These are phyloP conservation scores for Phrixothrix hirtus DNA, from an alignment of 2,888 invertebrate species.

Conservation along the genomic window DNA sequence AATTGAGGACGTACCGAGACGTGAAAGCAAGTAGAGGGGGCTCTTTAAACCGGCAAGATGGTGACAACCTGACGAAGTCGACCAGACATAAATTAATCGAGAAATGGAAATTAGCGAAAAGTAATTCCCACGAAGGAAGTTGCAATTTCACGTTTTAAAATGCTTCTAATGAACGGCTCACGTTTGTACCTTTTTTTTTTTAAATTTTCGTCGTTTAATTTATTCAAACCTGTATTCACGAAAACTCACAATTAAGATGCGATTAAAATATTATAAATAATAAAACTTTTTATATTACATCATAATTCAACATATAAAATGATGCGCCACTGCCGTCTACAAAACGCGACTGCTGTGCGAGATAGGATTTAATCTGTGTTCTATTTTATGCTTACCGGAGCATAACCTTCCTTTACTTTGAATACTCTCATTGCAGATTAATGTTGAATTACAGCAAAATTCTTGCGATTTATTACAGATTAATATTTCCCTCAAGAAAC, in stretches of 20 bases:
- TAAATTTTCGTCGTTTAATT: conserved; percentile 10
- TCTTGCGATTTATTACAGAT: conserved; percentile 42
- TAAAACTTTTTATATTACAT: no score
- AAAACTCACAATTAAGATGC: no score
- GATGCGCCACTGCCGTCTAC: conserved; percentile 23
- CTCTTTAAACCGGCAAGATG: conserved; percentile 47
- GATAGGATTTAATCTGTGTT: conserved; percentile 63
- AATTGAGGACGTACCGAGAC: conserved; percentile 59
- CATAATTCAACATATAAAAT: no score
- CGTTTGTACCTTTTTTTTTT: conserved; percentile 28
- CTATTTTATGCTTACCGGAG: conserved; percentile 61
- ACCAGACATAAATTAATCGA: conserved; percentile 52
- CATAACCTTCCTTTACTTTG: conserved; percentile 59
- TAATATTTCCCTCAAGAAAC: conserved; percentile 26
- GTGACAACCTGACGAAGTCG: conserved; percentile 46
- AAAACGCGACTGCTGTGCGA: conserved; percentile 41
- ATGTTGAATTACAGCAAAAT: conserved; percentile 59
- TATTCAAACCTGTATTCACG: no score
- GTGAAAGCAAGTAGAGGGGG: conserved; percentile 51
- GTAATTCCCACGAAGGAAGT: conserved; percentile 38
- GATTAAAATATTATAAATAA: no score
- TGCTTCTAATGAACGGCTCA: conserved; percentile 35
- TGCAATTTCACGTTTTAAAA: conserved; percentile 36
- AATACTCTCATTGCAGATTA: conserved; percentile 57
- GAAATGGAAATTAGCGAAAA: conserved; percentile 44